phyloP scores from a whole-genome alignment of 2,113 vertebrate species.

The Cairina moschata region DNA sequence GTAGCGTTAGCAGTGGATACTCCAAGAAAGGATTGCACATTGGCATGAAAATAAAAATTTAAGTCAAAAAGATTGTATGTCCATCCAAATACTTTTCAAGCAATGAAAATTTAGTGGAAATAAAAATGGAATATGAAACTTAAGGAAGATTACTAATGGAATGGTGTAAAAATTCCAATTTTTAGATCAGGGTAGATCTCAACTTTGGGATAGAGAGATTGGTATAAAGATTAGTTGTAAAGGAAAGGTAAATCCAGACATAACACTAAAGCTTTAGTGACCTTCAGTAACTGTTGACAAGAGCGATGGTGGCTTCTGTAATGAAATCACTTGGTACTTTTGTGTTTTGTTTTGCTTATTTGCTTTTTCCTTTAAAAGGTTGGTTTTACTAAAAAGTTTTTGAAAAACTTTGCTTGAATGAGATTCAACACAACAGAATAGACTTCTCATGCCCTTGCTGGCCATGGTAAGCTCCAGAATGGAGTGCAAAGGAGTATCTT shows the following conservation, averaged over 20 bases:
- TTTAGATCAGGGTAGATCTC: rapidly evolving
- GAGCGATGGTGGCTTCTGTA: background rate
- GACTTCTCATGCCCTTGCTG: background rate
- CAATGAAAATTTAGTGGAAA: background rate
- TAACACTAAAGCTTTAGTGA: background rate
- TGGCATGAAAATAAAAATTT: background rate
- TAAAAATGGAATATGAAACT: background rate
- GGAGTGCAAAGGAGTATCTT: background rate
- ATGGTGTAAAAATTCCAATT: background rate
- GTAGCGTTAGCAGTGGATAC: background rate
- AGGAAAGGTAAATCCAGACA: background rate
- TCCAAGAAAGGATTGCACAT: background rate
- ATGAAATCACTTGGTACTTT: background rate
- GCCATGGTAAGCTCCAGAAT: background rate
- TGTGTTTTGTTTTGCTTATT: background rate
- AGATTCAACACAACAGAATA: background rate
- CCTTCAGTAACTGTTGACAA: background rate
- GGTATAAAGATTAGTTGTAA: background rate
- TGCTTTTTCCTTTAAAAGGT: background rate
- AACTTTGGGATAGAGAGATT: background rate
- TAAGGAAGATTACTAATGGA: background rate
- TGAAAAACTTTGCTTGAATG: background rate
- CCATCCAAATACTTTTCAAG: conserved; percentile 7
- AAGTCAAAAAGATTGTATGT: background rate
- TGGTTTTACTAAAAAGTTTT: background rate